phyloP scores from a whole-genome alignment of 2,888 invertebrate species.

The Stegophylla sp. region DNA sequence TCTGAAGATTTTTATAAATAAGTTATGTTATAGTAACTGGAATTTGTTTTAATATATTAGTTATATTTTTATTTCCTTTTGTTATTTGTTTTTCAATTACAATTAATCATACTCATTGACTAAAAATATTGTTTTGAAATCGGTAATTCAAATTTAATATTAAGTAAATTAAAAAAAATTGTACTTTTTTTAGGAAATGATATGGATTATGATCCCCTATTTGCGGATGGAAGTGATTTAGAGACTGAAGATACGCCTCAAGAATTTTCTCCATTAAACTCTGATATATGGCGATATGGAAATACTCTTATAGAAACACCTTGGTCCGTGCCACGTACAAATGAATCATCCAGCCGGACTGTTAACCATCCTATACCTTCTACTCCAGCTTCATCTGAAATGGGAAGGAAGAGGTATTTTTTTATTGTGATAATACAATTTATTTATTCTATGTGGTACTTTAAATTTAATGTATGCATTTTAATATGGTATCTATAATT shows the following conservation, averaged over 20 bases:
- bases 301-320: constrained; percentile 56
- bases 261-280: constrained; percentile 55
- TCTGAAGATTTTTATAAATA: too few species aligned
- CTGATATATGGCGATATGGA: constrained; percentile 56
- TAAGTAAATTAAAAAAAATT: not conserved
- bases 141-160: too few species aligned
- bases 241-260: constrained; percentile 56
- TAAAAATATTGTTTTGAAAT: too few species aligned
- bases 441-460: not conserved
- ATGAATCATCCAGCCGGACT: constrained; percentile 45
- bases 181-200: constrained; percentile 43
- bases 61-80: too few species aligned
- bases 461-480: not conserved
- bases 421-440: not conserved
- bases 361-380: constrained; percentile 38
- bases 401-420: constrained; percentile 50
- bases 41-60: too few species aligned
- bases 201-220: constrained; percentile 55
- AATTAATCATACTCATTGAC: too few species aligned
- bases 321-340: constrained; percentile 50
- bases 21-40: too few species aligned
- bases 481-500: not conserved
- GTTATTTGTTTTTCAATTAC: too few species aligned
- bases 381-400: constrained; percentile 46
- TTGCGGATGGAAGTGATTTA: constrained; percentile 55